Evolutionary conservation across 2,113 vertebrate genomes (phyloP), one percentile per base, ranked within the genome.

Genomic region (Perca flavescens): DNA sequence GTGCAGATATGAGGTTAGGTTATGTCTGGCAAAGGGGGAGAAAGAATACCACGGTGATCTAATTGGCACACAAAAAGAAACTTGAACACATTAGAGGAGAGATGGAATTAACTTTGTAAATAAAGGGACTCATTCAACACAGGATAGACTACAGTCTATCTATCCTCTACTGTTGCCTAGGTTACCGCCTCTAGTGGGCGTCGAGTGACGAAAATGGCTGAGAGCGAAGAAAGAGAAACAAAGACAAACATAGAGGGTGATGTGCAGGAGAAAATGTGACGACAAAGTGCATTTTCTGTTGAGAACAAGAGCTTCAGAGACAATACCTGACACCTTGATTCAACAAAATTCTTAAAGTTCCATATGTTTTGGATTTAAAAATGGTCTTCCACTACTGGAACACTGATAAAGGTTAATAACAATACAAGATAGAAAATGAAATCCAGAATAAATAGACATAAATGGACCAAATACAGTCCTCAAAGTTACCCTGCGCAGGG

Each of bases 141-240:
- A 70, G 25, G 1, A 25, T 25, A 31, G 43, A 66, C 70, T 60
- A 40, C 49, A 49, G 74, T 62, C 77, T 79, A 71, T 67, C 83
- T 76, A 71, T 73, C 86, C 58, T 83, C 63, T 70, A 36, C 61
- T 71, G 93, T 92, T 91, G 78, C 91, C 91, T 75, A 70, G 90
- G 89, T 89, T 84, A 92, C 91, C 34, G 15, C 84, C 80, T 86
- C 74, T 78, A 79, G 46, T 84, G 70, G 67, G 74, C 19, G 31
- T 83, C 4, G n/a, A 87, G 80, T 40, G 81, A 83, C 36, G n/a
- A 78, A 82, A 56, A 46, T 70, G 74, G 58, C 43, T 21, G 54
- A n/a, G 56, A 82, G 64, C 75, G 68, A 72, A 9, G 34, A 50
- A 58, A 77, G 67, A 65, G 52, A 73, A 66, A 61, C 31, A 36